phyloP scores from a whole-genome alignment of 2,888 invertebrate species.

The Yponomeuta plumbellus region DNA sequence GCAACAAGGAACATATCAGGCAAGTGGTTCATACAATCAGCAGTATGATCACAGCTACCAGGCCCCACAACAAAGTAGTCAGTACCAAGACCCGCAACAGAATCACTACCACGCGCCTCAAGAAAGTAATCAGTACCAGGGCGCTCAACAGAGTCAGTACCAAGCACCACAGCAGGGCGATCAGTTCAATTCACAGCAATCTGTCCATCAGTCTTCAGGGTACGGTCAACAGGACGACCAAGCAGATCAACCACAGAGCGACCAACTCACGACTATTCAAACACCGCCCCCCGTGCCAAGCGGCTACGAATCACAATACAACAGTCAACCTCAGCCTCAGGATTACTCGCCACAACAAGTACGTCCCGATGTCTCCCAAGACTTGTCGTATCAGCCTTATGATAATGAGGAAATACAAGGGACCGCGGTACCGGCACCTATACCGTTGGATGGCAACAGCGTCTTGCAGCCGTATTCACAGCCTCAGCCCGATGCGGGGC shows the following conservation, averaged over 20 bases:
- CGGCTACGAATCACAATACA: neutral
- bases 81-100: neutral
- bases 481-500: neutral
- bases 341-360: neutral
- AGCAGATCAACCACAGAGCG: neutral
- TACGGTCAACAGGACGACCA: neutral
- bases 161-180: neutral
- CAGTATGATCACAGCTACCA: neutral
- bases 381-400: neutral
- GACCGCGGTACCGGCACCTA: neutral
- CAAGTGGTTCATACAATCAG: neutral
- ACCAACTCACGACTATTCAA: neutral
- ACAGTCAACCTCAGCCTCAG: neutral
- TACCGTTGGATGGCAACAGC: neutral
- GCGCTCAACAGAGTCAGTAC: neutral
- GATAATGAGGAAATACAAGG: neutral
- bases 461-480: neutral
- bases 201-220: neutral
- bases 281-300: neutral
- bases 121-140: neutral
- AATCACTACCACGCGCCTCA: neutral
- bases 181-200: neutral
- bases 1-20: neutral
- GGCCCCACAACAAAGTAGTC: neutral
- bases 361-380: neutral